phyloP scores from a whole-genome alignment of 2,888 invertebrate species.

The Nudaria mundana region DNA sequence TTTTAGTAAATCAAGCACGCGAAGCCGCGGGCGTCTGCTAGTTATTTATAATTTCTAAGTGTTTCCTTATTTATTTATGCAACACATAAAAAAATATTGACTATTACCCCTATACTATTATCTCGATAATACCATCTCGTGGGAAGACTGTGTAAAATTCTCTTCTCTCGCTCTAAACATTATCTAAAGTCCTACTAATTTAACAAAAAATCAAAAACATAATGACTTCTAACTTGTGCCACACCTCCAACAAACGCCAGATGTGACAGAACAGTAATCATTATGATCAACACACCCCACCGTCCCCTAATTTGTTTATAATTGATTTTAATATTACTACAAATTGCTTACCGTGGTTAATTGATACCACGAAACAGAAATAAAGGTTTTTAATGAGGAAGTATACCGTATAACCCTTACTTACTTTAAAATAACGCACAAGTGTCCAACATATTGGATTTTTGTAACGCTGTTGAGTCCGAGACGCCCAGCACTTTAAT shows the following conservation, averaged over 20 bases:
- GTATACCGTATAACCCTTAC: conserved; percentile 8
- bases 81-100: no score
- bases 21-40: no score
- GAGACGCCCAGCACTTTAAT: no score
- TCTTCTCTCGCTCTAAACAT: background rate
- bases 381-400: conserved; percentile 12
- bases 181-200: background rate
- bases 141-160: no score
- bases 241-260: conserved; percentile 15
- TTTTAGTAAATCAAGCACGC: no score
- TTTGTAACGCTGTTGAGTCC: no score
- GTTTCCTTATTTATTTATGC: no score
- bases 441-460: no score
- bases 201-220: no score
- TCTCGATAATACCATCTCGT: no score
- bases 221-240: conserved; percentile 12
- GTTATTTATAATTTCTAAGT: no score
- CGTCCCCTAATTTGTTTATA: conserved; percentile 48
- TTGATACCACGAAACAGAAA: conserved; percentile 24
- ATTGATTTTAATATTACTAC: conserved; percentile 54
- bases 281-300: conserved; percentile 21
- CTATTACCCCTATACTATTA: no score
- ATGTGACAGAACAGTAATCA: conserved; percentile 30
- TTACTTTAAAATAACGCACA: conserved; percentile 6
- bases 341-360: conserved; percentile 34